These are phyloP conservation scores for Rhinella marina DNA, from an alignment of 2,797 vertebrate species.

Conservation along the genomic window DNA sequence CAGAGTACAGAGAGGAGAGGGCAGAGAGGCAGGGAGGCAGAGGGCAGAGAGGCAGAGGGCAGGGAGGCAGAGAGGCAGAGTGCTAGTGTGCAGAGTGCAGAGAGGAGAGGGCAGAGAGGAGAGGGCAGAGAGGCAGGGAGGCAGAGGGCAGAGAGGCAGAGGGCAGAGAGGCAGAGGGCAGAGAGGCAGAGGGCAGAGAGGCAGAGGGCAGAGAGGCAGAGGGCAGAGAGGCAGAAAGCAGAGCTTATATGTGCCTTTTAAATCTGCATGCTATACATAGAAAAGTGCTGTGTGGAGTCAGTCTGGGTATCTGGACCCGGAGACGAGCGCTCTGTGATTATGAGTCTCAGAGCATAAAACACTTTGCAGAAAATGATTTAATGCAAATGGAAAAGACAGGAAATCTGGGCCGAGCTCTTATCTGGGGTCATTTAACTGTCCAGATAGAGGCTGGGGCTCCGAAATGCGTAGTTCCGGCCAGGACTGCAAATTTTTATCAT, in stretches of 20 bases:
- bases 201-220: no score
- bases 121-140: no score
- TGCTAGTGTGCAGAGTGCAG: no score
- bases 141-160: no score
- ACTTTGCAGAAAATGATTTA: slow-evolving; percentile 3
- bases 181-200: no score
- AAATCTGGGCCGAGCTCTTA: not conserved
- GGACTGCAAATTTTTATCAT: slow-evolving; percentile 2
- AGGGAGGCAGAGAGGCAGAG: no score
- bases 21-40: no score
- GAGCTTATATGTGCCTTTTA: not conserved
- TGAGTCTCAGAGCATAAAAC: not conserved
- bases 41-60: no score
- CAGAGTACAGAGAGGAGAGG: no score
- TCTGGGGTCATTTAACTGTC: not conserved
- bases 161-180: no score
- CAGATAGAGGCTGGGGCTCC: not conserved
- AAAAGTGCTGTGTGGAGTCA: not conserved
- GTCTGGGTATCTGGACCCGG: not conserved
- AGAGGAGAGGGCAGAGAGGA: no score
- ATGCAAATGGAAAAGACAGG: slow-evolving; percentile 1
- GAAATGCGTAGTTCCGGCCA: not conserved
- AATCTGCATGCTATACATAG: not conserved
- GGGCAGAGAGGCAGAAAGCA: no score
- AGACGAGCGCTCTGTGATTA: not conserved